Conservation (phyloP, 2,113 vertebrate species). For the Cynoglossus semilaevis region DNA sequence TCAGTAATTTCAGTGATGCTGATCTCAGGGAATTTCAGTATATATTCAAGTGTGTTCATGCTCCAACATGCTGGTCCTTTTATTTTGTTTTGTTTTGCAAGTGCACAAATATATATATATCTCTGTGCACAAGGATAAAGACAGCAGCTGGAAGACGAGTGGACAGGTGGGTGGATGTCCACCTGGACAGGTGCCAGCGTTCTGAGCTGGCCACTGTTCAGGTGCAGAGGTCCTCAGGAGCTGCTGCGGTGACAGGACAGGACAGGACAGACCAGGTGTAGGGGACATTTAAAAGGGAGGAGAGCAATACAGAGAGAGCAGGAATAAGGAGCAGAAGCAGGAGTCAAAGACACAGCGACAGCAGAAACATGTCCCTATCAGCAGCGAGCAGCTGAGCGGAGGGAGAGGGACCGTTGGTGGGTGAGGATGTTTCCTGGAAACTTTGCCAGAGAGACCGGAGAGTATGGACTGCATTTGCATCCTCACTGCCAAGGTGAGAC, state of each 20-base stretch:
- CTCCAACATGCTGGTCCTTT: too few species aligned
- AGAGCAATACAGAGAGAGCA: conserved; percentile 37
- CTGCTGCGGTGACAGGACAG: conserved; percentile 26
- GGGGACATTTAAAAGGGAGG: conserved; percentile 34
- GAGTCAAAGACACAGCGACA: conserved; percentile 17
- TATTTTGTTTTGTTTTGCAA: too few species aligned
- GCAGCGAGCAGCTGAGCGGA: conserved; percentile 38
- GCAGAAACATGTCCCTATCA: conserved; percentile 27
- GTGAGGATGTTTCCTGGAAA: conserved; percentile 40
- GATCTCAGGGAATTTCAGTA: too few species aligned
- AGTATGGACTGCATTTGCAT: conserved; percentile 74
- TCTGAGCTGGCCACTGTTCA: conserved; percentile 30
- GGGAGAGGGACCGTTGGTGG: conserved; percentile 23
- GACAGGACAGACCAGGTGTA: conserved; percentile 44
- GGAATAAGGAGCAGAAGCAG: conserved; percentile 22
- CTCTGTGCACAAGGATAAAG: conserved; percentile 25
- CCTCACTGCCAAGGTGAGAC: conserved; percentile 71
- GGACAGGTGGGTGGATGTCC: conserved; percentile 32
- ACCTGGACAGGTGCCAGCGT: conserved; percentile 45
- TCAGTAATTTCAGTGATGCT: too few species aligned
- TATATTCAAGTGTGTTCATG: too few species aligned
- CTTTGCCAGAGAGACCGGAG: conserved; percentile 37
- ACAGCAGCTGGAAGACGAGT: conserved; percentile 53
- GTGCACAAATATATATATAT: too few species aligned
- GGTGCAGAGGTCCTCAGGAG: conserved; percentile 29